A percentile compares a stretch with the other conserved stretches of the same genome.
phyloP scores from a whole-genome alignment of 1,140 invertebrate species.

The Pseudomyrmex concolor region DNA sequence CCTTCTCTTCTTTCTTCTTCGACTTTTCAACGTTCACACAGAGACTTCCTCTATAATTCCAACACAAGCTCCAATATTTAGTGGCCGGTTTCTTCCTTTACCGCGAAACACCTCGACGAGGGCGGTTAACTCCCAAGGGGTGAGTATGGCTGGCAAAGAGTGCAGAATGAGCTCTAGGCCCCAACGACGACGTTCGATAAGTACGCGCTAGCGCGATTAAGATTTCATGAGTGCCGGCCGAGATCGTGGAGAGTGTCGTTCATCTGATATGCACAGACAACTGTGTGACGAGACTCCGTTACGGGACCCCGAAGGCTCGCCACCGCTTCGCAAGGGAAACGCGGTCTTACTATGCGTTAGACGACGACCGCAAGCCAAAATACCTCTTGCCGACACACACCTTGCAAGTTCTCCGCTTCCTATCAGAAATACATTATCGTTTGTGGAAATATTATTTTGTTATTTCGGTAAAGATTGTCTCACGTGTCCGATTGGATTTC shows the following conservation, averaged over 20 bases:
- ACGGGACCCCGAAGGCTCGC: slow-evolving; percentile 77
- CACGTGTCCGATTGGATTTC: slow-evolving; percentile 28
- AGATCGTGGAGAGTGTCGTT: slow-evolving; percentile 73
- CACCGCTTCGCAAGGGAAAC: slow-evolving; percentile 8
- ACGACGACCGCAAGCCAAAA: slow-evolving; percentile 53
- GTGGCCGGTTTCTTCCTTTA: slow-evolving; percentile 67
- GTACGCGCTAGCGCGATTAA: slow-evolving; percentile 78
- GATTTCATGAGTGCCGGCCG: slow-evolving; percentile 79
- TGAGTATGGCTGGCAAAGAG: slow-evolving; percentile 40
- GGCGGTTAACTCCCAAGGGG: background rate
- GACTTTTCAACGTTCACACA: slow-evolving; percentile 62
- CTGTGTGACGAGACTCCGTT: slow-evolving; percentile 83
- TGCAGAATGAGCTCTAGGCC: slow-evolving; percentile 58
- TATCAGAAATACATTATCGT: slow-evolving; percentile 51
- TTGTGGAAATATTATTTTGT: slow-evolving; percentile 49
- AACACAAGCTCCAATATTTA: slow-evolving; percentile 79
- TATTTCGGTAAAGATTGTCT: too few relatives aligned
- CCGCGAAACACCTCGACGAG: slow-evolving; percentile 62
- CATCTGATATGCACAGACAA: slow-evolving; percentile 82
- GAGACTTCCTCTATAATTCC: slow-evolving; percentile 75
- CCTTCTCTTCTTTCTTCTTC: slow-evolving; percentile 32
- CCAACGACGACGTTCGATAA: slow-evolving; percentile 76
- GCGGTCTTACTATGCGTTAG: slow-evolving; percentile 47
- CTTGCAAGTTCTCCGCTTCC: slow-evolving; percentile 1
- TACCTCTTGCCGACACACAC: slow-evolving; percentile 24